Evolutionary conservation across 2,113 vertebrate genomes (phyloP).

Genomic region (Ochotona princeps): DNA sequence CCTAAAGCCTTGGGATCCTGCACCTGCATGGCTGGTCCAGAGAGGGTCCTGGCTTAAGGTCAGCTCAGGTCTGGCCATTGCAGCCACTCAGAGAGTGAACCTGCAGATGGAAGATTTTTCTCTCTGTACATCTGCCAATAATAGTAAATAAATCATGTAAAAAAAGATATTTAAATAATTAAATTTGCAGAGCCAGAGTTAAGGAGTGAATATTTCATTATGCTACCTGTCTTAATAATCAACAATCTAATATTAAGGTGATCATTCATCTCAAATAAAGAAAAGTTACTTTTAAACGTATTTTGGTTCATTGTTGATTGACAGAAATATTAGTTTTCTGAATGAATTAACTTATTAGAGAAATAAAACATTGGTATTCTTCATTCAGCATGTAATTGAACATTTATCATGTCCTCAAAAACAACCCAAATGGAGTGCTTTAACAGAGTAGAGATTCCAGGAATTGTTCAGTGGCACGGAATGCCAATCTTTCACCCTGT

Average conservation of each 20-base stretch:
- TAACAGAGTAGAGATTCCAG: background rate
- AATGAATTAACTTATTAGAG: conserved; percentile 43
- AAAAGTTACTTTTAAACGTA: conserved; percentile 40
- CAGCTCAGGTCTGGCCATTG: too few species aligned
- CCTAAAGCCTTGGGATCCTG: too few species aligned
- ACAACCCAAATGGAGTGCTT: conserved; percentile 4
- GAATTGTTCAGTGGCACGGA: too few species aligned
- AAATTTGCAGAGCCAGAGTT: conserved; percentile 2
- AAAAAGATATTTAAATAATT: conserved; percentile 57
- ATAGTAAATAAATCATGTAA: too few species aligned
- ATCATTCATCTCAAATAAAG: conserved; percentile 31
- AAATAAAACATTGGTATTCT: conserved; percentile 34
- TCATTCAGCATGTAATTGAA: conserved; percentile 55
- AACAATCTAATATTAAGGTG: conserved; percentile 17
- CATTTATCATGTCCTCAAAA: background rate
- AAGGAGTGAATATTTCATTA: conserved; percentile 52
- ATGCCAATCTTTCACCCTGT: too few species aligned
- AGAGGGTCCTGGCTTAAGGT: too few species aligned
- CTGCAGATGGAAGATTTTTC: too few species aligned
- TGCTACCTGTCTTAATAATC: conserved; percentile 49
- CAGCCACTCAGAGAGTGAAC: too few species aligned
- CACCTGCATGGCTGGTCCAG: too few species aligned
- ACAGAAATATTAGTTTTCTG: conserved; percentile 57
- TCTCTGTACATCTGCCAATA: too few species aligned
- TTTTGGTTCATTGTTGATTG: conserved; percentile 49